Evolutionary conservation across 1,140 invertebrate species (phyloP), one percentile per base, ranked within the genome.

Genomic region (Pachyrhynchus sulphureomaculatus): DNA sequence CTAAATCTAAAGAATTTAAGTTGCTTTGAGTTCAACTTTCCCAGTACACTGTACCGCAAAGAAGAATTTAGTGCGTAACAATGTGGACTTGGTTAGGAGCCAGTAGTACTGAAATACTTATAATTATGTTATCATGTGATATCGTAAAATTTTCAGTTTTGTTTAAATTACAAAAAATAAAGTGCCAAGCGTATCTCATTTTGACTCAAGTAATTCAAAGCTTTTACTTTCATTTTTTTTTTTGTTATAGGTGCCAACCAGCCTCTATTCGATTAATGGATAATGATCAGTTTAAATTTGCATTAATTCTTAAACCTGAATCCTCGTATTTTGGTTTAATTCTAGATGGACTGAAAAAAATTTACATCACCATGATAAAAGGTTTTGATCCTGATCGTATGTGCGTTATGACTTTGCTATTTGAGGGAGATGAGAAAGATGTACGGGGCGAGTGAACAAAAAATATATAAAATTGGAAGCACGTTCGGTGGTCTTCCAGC

Each of bases 261-360:
- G 89, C 95, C 10, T 98, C 95, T 12, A 91, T 99, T 49, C 82
- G 96, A 41, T 78, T 99, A 10, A 93, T 99, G 88, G 96, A 99
- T 77, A 99, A 99, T 73, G 90, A 95, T 66, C 96, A 99, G 78
- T 99, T 99, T 70, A 86, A 90, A 67, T 93, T 98, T 78, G 95
- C 94, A 4, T 91, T 96, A 76, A 86, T 92, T 0, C 78, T 99
- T 10, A 91, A 95, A 74, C 85, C 92, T 1, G 85, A 87, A 55
- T 77, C 82, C 0, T 81, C 83, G 1, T 91, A 89, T 77, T 81
- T 89, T 42, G 83, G 85, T 1, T 80, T 84, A 12, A 75, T 96
- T 8, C 70, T 91, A 6, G 93, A 97, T 62, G 83, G 83, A 0
- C 68, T 98, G 0, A 98, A 98, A 75, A 90, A 91, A 66, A 78